These are phyloP conservation scores for Ceyx margarethae DNA, from an alignment of 2,113 vertebrate genomes.

Conservation along the genomic window DNA sequence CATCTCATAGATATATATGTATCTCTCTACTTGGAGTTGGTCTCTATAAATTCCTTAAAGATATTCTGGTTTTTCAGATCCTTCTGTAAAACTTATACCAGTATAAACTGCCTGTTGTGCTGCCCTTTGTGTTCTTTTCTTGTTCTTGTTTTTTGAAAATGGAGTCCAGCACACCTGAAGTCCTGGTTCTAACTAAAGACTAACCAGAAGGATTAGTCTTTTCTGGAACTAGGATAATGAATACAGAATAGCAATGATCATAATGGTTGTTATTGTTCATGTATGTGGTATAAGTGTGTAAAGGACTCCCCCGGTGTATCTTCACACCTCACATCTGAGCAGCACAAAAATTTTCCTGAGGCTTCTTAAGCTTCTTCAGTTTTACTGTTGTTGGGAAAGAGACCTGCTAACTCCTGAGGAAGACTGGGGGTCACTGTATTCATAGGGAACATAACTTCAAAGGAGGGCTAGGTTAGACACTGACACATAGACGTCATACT, in stretches of 20 bases:
- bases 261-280: neutral
- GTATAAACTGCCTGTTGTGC: neutral
- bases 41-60: neutral
- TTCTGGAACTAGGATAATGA: neutral
- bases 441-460: neutral
- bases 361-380: neutral
- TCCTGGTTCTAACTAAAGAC: neutral
- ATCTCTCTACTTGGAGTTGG: neutral
- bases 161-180: neutral
- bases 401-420: neutral
- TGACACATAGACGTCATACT: neutral
- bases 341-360: neutral
- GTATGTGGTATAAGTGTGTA: fast-evolving
- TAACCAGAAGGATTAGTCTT: neutral
- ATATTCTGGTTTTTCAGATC: neutral
- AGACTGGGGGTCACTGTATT: neutral
- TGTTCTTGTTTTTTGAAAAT: neutral
- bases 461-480: neutral
- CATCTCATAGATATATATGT: fast-evolving
- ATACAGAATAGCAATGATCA: neutral
- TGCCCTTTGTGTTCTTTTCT: neutral
- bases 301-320: neutral
- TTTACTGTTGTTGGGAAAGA: neutral
- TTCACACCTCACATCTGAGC: neutral
- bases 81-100: neutral